Conservation (phyloP, 1,140 invertebrate genomes). For the Colletes latitarsis region DNA sequence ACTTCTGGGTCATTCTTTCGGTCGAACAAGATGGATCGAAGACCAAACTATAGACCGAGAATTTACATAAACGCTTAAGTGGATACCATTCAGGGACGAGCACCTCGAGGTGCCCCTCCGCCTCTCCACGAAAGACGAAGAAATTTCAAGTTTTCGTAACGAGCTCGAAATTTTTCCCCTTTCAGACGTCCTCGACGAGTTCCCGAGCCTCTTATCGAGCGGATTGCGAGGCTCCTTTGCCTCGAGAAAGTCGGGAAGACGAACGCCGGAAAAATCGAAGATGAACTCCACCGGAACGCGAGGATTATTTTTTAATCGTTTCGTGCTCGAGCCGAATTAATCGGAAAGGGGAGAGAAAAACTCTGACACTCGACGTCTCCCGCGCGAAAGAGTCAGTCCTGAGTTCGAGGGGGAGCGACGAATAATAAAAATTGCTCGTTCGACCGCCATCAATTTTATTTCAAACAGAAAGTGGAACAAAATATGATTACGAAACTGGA, state of each 20-base stretch:
- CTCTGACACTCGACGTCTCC: neutral
- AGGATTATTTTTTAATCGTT: slow-evolving; percentile 34
- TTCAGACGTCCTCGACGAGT: neutral
- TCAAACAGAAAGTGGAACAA: neutral
- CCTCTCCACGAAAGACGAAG: slow-evolving; percentile 11
- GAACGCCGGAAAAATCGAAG: slow-evolving; percentile 15
- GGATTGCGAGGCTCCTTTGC: neutral
- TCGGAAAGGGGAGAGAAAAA: neutral
- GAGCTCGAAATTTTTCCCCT: slow-evolving; percentile 36
- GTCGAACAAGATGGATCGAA: neutral
- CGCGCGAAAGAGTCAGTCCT: too few relatives aligned
- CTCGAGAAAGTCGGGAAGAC: neutral
- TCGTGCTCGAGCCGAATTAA: slow-evolving; percentile 35
- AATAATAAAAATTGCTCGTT: neutral
- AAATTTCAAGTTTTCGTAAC: slow-evolving; percentile 38
- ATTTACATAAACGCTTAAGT: slow-evolving; percentile 50
- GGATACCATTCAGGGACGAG: slow-evolving; percentile 1
- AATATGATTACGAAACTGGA: neutral
- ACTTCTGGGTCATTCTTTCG: slow-evolving; percentile 22
- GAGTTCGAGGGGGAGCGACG: neutral
- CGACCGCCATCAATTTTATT: neutral
- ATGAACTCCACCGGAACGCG: neutral
- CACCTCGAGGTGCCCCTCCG: neutral
- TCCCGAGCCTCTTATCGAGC: slow-evolving; percentile 28
- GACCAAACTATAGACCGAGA: neutral